Base-by-base conservation (phyloP, 2,113 vertebrate species). In the Myanophis thanlyinensis region DNA sequence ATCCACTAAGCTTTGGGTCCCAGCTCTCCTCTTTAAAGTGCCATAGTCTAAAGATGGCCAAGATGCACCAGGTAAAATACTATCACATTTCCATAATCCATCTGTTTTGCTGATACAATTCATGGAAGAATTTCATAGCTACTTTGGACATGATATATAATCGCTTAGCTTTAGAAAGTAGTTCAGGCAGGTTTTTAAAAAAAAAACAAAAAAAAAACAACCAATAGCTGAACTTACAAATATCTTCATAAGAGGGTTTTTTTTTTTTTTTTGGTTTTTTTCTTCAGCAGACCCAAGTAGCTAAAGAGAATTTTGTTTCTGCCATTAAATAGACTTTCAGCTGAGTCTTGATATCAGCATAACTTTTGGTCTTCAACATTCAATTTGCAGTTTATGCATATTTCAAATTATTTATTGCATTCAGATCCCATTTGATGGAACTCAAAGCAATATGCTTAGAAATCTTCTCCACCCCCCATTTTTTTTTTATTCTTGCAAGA, bases 1-100 rank as follows among this genome's bases (percentile, higher is more conserved):
- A 98, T 97, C 96, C 96, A 96, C 94, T 97, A 97, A 98, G 95
- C 94, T 95, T 30, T 93, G 92, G 56, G 89, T 96, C 95, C 94
- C 89, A 87, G 95, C 97, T 95, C 95, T 96, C 94, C 40, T 92
- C 86, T 87, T 97, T 96, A 96, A 96, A 96, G 92, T 97, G 97
- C 97, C 97, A 95, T 93, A 96, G 96, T 95, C 95, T 95, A 95
- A 95, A 95, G 95, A 94, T 96, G 87, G 94, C 90, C 90, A 96
- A 95, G 30, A 95, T 95, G 96, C 93, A 91, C 94, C 89, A 89
- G 92, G 90, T 47, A 87, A 84, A 48, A 90, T 95, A 94, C 30
- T 88, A 87, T 46, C 85, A 92, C 62, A 87, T 44, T 47, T 91
- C 86, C 27, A 18, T 35, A 92, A 88, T 92, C 67, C 86, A 92